A percentile compares a stretch with the other conserved stretches of the same genome.
These are phyloP conservation scores for Stigmatopora argus DNA, from an alignment of 2,113 vertebrate species.

Conservation along the genomic window DNA sequence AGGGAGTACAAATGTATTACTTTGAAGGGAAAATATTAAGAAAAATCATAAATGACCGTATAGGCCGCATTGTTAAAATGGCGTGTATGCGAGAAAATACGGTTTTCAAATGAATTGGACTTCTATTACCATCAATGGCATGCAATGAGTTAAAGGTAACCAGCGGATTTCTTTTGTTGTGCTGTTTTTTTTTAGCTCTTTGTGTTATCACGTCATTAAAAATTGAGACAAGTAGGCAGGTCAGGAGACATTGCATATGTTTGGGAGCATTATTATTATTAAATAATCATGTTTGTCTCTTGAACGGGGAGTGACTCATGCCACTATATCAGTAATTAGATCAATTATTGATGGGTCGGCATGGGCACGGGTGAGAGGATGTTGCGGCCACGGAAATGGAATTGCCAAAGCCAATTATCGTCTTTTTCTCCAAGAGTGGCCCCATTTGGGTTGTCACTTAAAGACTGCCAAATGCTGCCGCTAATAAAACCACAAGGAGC, in stretches of 20 bases:
- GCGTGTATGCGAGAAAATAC: no score
- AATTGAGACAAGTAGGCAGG: slow-evolving; percentile 64
- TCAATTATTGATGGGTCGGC: slow-evolving; percentile 84
- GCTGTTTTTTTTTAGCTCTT: slow-evolving; percentile 59
- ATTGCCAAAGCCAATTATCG: slow-evolving; percentile 87
- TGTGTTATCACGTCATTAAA: slow-evolving; percentile 77
- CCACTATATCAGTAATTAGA: slow-evolving; percentile 86
- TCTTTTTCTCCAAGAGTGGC: slow-evolving; percentile 72
- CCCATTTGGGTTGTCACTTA: slow-evolving; percentile 81
- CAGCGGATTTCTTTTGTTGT: slow-evolving; percentile 68
- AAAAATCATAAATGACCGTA: no score
- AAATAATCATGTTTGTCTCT: slow-evolving; percentile 88
- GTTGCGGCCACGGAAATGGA: slow-evolving; percentile 77
- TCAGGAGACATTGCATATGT: slow-evolving; percentile 75
- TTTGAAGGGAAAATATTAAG: no score
- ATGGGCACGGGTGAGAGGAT: slow-evolving; percentile 61
- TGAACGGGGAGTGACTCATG: slow-evolving; percentile 85
- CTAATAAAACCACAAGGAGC: slow-evolving; percentile 72
- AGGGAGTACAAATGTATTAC: no score
- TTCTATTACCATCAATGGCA: no score
- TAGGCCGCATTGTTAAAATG: no score
- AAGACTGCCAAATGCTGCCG: slow-evolving; percentile 74
- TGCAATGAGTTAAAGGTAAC: no score
- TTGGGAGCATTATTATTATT: slow-evolving; percentile 85
- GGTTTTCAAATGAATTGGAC: no score